phyloP scores from a whole-genome alignment of 2,888 invertebrate genomes.

The Plebejus anna region DNA sequence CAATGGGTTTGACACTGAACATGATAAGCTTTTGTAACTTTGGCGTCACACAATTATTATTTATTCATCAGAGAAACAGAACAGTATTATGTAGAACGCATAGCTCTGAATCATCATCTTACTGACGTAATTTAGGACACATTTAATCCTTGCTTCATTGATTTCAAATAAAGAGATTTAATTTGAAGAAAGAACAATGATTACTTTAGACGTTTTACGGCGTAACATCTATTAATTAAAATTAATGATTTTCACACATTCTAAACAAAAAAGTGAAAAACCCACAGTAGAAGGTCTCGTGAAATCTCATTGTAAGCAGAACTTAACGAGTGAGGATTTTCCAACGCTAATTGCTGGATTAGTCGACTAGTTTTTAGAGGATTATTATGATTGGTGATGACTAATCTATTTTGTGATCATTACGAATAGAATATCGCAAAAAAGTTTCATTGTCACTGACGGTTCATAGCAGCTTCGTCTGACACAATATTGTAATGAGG shows the following conservation, averaged over 20 bases:
- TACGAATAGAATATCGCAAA: too few relatives aligned
- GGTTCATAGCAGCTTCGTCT: too few relatives aligned
- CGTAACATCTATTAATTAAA: not conserved
- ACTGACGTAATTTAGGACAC: not conserved
- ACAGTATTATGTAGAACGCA: not conserved
- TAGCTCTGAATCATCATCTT: not conserved
- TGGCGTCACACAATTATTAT: not conserved
- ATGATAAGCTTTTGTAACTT: not conserved
- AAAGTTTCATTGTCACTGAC: too few relatives aligned
- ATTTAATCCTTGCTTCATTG: not conserved
- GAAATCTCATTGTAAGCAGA: not conserved
- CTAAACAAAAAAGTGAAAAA: not conserved
- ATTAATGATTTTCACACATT: not conserved
- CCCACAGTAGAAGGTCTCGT: not conserved
- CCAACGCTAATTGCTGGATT: not conserved
- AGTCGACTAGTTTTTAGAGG: slow-evolving; percentile 7
- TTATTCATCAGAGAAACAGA: not conserved
- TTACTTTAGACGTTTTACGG: too few relatives aligned
- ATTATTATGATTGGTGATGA: not conserved
- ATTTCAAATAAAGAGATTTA: not conserved
- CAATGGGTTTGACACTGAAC: slow-evolving; percentile 6
- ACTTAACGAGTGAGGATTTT: not conserved
- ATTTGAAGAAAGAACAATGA: not conserved
- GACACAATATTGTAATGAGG: too few relatives aligned
- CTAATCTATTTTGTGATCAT: not conserved